Evolutionary conservation across 2,113 vertebrate genomes (phyloP).

Genomic region (Cepphus grylle): DNA sequence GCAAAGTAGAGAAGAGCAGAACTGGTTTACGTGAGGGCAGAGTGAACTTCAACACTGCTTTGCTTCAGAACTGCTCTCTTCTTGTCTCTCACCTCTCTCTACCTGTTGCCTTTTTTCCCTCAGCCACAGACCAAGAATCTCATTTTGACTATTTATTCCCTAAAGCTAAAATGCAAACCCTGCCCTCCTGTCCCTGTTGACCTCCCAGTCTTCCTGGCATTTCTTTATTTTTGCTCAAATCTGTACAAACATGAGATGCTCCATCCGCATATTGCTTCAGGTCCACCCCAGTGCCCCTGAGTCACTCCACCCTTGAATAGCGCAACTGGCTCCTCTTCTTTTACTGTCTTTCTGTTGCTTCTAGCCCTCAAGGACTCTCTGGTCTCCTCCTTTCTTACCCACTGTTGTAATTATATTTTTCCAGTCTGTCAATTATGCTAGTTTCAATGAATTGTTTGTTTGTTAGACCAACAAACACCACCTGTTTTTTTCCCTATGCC

Average conservation of each 20-base stretch:
- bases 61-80: background rate
- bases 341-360: background rate
- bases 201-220: background rate
- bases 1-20: background rate
- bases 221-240: background rate
- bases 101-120: background rate
- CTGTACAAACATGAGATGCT: background rate
- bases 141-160: background rate
- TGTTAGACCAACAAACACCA: background rate
- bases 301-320: background rate
- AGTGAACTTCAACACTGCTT: background rate
- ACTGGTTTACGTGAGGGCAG: background rate
- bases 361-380: background rate
- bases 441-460: background rate
- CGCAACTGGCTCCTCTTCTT: background rate
- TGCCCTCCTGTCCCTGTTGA: background rate
- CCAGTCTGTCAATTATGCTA: background rate
- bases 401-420: background rate
- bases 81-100: background rate
- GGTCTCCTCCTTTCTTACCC: background rate
- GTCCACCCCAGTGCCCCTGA: background rate
- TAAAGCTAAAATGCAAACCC: background rate
- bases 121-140: background rate
- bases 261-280: accelerated
- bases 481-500: background rate